These are phyloP conservation scores for Heterodera carotae DNA, from an alignment of 1,140 invertebrate species.

Conservation along the genomic window DNA sequence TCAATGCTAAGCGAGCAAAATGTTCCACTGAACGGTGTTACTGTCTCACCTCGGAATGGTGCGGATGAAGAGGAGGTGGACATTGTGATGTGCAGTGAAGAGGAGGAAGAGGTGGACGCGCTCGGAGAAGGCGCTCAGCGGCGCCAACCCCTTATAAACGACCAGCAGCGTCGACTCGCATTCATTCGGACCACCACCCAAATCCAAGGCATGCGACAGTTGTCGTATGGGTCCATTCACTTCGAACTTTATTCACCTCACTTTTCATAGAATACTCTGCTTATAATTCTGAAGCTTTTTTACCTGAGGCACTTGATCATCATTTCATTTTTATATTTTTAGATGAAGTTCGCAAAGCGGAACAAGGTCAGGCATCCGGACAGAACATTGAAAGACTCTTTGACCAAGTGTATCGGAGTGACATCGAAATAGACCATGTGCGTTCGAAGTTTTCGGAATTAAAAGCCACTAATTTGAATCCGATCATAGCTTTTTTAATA, in stretches of 20 bases:
- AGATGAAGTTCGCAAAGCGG: background rate
- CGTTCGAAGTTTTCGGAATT: no score
- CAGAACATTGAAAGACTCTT: background rate
- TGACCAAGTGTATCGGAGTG: background rate
- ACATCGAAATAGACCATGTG: background rate
- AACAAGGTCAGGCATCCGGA: background rate
- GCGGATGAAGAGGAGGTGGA: no score
- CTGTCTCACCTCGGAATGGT: background rate
- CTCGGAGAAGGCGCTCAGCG: background rate
- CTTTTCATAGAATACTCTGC: no score
- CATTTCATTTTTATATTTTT: no score
- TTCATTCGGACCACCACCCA: background rate
- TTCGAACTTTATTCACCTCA: no score
- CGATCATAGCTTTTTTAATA: background rate
- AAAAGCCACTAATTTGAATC: no score
- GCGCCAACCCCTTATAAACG: background rate
- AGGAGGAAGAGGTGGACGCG: background rate
- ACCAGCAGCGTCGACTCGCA: background rate
- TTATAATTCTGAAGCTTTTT: no score
- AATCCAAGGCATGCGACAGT: background rate
- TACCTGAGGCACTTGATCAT: no score
- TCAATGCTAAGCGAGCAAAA: background rate
- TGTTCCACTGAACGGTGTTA: background rate
- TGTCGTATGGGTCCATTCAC: background rate
- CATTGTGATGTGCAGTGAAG: background rate